A percentile compares a stretch with the other conserved stretches of the same genome.
phyloP scores from a whole-genome alignment of 2,113 vertebrate genomes.

The Xenus cinereus region DNA sequence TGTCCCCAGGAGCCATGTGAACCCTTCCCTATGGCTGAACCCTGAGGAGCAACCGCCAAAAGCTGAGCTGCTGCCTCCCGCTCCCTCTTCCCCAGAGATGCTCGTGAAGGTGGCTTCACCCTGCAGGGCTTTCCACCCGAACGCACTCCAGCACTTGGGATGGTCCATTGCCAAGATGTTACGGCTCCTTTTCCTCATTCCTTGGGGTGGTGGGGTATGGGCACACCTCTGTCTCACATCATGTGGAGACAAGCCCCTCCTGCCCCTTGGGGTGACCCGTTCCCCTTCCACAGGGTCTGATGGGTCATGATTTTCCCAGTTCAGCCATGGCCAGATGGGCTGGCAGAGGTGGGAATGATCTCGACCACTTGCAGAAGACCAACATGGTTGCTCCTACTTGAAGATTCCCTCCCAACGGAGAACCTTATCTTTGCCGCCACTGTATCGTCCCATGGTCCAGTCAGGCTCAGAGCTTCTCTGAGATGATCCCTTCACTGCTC shows the following conservation, averaged over 20 bases:
- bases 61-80: not conserved
- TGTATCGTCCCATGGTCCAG: fast-evolving
- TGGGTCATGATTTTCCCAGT: not conserved
- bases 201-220: not conserved
- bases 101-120: not conserved
- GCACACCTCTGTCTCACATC: not conserved
- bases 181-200: not conserved
- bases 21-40: not conserved
- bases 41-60: fast-evolving
- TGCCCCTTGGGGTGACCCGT: fast-evolving
- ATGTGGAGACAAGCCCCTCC: not conserved
- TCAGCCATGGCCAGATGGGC: not conserved
- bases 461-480: not conserved
- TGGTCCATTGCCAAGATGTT: fast-evolving
- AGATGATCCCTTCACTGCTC: fast-evolving
- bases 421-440: not conserved
- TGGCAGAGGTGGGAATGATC: not conserved
- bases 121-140: not conserved
- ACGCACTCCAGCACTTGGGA: not conserved
- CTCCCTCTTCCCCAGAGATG: not conserved
- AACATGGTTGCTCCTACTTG: fast-evolving
- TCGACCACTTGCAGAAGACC: not conserved
- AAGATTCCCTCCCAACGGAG: not conserved
- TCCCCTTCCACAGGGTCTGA: fast-evolving
- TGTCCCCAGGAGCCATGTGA: not conserved